phyloP scores from a whole-genome alignment of 2,113 vertebrate genomes.

The Poeciliopsis retropinna region DNA sequence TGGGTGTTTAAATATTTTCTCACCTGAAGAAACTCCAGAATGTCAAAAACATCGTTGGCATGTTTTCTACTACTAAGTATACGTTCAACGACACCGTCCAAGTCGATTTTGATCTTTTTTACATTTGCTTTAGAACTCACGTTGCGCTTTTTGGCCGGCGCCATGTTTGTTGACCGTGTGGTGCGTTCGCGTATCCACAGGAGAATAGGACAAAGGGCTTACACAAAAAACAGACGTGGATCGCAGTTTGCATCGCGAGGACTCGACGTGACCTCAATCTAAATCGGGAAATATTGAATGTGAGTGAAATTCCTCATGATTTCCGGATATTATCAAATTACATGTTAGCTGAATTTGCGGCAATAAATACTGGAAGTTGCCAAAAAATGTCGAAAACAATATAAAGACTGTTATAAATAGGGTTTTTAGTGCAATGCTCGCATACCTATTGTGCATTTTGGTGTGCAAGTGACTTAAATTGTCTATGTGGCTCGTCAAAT shows the following conservation, averaged over 20 bases:
- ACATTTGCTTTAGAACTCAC: slow-evolving; percentile 55
- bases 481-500: too few species aligned
- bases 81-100: slow-evolving; percentile 58
- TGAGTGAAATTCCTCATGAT: neutral
- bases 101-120: slow-evolving; percentile 58
- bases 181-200: neutral
- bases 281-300: neutral
- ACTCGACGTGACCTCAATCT: neutral
- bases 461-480: too few species aligned
- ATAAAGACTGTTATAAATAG: too few species aligned
- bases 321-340: neutral
- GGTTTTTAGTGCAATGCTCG: too few species aligned
- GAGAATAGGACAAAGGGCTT: neutral
- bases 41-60: slow-evolving; percentile 89
- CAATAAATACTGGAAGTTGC: too few species aligned
- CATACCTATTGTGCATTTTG: too few species aligned
- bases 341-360: too few species aligned
- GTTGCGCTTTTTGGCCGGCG: slow-evolving; percentile 74
- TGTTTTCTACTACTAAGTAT: slow-evolving; percentile 79
- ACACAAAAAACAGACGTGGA: neutral
- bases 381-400: too few species aligned
- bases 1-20: slow-evolving; percentile 2
- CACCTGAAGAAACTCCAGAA: slow-evolving; percentile 82
- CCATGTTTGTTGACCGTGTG: slow-evolving; percentile 66
- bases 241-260: neutral